Conservation (phyloP, 2,888 invertebrate species). For the Drosophila helvetica region DNA sequence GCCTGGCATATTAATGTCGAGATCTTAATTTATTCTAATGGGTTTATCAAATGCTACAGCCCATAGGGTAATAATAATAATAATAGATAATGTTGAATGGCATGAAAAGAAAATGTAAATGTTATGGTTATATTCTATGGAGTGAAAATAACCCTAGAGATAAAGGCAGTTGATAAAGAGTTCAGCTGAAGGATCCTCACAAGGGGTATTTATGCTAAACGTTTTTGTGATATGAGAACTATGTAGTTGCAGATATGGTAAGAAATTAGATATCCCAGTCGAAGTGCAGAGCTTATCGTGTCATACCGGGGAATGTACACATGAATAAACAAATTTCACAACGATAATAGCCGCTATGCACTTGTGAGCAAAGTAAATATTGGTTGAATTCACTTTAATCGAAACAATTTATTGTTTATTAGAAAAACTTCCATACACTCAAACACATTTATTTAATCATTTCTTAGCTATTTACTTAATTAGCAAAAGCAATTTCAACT, state of each 20-base stretch:
- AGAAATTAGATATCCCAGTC: background rate
- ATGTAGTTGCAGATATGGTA: background rate
- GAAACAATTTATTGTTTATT: slow-evolving; percentile 11
- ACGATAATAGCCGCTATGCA: slow-evolving; percentile 11
- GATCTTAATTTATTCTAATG: slow-evolving; percentile 76
- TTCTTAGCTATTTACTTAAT: slow-evolving; percentile 22
- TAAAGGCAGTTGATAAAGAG: slow-evolving; percentile 30
- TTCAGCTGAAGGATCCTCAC: slow-evolving; percentile 3
- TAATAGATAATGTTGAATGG: slow-evolving; percentile 42
- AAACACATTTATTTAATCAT: background rate
- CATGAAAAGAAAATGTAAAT: slow-evolving; percentile 27
- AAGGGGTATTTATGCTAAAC: background rate
- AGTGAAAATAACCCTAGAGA: slow-evolving; percentile 13
- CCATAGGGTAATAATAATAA: slow-evolving; percentile 36
- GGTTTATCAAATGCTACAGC: slow-evolving; percentile 63
- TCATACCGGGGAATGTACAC: background rate
- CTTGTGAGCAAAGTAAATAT: slow-evolving; percentile 28
- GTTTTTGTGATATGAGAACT: slow-evolving; percentile 2
- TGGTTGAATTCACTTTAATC: background rate
- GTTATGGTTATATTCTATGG: slow-evolving; percentile 30
- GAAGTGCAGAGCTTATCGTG: too few species aligned
- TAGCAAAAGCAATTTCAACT: too few species aligned
- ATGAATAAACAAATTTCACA: slow-evolving; percentile 2
- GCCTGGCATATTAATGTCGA: slow-evolving; percentile 70
- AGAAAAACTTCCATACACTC: too few species aligned